phyloP scores from a whole-genome alignment of 2,797 vertebrate species.

The Enteromius thamalakanensis region DNA sequence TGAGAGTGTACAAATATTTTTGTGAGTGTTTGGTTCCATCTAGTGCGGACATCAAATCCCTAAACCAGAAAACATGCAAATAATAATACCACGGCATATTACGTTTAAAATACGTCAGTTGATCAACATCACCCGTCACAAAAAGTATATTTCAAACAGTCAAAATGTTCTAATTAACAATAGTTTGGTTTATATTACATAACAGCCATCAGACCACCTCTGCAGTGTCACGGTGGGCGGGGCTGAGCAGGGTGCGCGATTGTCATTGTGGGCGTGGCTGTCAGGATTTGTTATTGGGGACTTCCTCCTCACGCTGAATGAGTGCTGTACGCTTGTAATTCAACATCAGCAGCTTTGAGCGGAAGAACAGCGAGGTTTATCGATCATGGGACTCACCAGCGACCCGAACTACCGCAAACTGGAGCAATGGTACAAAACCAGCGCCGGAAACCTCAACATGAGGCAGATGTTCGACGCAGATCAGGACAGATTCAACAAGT shows the following conservation, averaged over 20 bases:
- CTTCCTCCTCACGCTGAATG: slow-evolving; percentile 25
- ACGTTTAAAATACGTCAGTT: background rate
- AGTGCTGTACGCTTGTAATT: background rate
- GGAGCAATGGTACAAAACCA: slow-evolving; percentile 83
- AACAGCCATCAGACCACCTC: background rate
- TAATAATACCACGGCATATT: background rate
- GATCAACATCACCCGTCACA: background rate
- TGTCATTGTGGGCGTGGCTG: background rate
- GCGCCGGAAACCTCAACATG: slow-evolving; percentile 82
- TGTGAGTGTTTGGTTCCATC: background rate
- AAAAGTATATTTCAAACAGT: background rate
- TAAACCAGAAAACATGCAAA: background rate
- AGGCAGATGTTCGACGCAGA: slow-evolving; percentile 88
- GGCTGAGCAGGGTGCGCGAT: background rate
- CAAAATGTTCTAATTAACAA: background rate
- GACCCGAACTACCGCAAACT: slow-evolving; percentile 86
- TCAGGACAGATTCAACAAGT: slow-evolving; percentile 85
- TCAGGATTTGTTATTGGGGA: background rate
- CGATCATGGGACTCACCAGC: slow-evolving; percentile 82
- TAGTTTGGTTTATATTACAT: background rate
- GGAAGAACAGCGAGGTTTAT: background rate
- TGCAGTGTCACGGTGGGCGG: background rate
- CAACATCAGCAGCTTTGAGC: background rate
- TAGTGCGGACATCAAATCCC: background rate
- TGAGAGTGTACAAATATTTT: background rate